These are phyloP conservation scores for Emydura subglobosa DNA, from an alignment of 2,113 vertebrate genomes.

Conservation along the genomic window DNA sequence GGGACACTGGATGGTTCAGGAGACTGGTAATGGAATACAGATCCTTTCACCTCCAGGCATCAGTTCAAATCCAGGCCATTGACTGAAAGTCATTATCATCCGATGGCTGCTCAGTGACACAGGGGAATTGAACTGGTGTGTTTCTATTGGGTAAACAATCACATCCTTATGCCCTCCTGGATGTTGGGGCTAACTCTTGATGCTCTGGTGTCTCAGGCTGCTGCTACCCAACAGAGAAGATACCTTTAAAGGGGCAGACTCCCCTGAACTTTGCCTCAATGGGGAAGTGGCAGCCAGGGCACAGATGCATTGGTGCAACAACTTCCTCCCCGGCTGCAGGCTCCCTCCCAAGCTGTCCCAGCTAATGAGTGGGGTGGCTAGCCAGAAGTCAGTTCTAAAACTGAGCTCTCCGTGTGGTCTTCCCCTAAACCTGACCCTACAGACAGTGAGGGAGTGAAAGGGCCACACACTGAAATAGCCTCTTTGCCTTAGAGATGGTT, in stretches of 20 bases:
- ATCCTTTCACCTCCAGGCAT: slow-evolving; percentile 71
- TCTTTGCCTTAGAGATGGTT: background rate
- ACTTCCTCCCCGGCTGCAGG: accelerated
- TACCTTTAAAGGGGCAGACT: background rate
- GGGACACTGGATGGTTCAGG: slow-evolving; percentile 45
- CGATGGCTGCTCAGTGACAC: background rate
- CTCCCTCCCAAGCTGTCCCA: background rate
- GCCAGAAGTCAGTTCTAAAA: background rate
- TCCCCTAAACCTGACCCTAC: background rate
- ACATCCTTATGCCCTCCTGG: background rate
- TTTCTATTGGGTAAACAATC: slow-evolving; percentile 14
- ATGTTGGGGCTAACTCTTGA: background rate
- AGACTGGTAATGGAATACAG: slow-evolving; percentile 66
- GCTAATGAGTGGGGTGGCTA: accelerated
- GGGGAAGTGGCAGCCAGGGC: background rate
- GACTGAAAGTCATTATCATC: slow-evolving; percentile 20
- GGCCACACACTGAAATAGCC: background rate
- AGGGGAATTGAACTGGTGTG: slow-evolving; percentile 32
- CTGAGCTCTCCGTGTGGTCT: background rate
- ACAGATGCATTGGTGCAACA: accelerated
- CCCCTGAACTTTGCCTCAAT: background rate
- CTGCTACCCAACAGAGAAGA: background rate
- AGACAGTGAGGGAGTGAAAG: background rate
- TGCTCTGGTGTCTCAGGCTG: background rate
- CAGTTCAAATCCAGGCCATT: slow-evolving; percentile 40